Base-by-base conservation (phyloP, 2,113 vertebrate species). In the Lophochroa leadbeateri region DNA sequence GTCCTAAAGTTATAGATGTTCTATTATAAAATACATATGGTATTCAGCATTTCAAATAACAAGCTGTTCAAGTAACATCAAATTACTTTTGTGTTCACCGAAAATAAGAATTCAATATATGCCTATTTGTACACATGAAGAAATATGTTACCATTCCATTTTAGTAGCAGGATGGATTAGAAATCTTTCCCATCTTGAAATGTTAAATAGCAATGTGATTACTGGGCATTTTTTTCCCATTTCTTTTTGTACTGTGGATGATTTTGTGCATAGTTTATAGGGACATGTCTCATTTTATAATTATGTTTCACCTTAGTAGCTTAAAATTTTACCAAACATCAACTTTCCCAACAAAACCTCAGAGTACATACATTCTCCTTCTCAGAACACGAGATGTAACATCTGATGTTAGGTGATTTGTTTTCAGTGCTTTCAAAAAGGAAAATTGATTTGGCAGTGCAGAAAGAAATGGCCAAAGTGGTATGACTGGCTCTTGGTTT, bases 121-220 rank as follows among this genome's bases (percentile, higher is more conserved):
- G 39, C 50, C 60, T 96, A 64, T 80, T 90, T 58, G 35, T 93
- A 39, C 64, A 88, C 33, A 35, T 47, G 37, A 84, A 72, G 87
- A 97, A 76, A 80, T 83, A 94, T 31, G 35, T 37, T 94, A 87
- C 49, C 11, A 37, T 93, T 95, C 90, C n/a, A 46, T 94, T 95
- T 96, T 63, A 97, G 28, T 49, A 96, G 53, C 69, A 91, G 76
- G 82, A 94, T 74, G 49, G 47, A 92, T 91, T 96, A 87, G 76
- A 95, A 96, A 47, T 94, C 14, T 84, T 93, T 93, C 49, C 31
- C 10, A 43, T 93, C 53, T 79, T 96, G 67, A 92, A 96, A 82
- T 89, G 86, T n/a, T 95, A 97, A 97, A 94, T 80, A 96, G 19
- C 47, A 92, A 37, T 68, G 70, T 78, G 65, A 95, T 94, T 94